Conservation (phyloP, 2,797 vertebrate species). For the Pogoniulus pusillus region DNA sequence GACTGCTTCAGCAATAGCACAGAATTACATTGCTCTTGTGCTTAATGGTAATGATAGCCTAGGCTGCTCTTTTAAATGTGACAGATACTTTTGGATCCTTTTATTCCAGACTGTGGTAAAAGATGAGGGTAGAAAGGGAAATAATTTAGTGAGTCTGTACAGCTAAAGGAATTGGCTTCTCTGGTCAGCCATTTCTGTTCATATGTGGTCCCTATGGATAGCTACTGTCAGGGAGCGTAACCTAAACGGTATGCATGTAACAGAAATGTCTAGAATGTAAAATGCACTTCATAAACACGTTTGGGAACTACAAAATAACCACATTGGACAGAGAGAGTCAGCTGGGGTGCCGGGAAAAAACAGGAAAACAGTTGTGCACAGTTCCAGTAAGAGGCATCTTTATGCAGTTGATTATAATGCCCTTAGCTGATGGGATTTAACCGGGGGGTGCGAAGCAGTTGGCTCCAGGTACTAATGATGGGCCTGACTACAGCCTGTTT, state of each 20-base stretch:
- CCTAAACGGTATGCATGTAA: not conserved
- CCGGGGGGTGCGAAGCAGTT: not conserved
- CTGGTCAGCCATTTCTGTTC: not conserved
- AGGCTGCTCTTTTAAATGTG: not conserved
- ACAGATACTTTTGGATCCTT: not conserved
- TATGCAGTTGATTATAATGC: not conserved
- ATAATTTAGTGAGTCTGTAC: not conserved
- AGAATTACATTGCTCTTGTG: not conserved
- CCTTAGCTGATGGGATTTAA: not conserved
- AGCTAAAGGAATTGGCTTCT: not conserved
- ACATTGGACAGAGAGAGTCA: not conserved
- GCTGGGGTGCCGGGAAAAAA: not conserved
- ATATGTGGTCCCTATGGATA: rapidly evolving
- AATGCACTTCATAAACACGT: not conserved
- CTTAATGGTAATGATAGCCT: not conserved
- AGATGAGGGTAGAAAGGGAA: not conserved
- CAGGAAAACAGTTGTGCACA: not conserved
- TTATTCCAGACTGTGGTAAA: not conserved
- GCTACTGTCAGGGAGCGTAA: not conserved
- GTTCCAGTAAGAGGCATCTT: not conserved
- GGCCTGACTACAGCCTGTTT: not conserved
- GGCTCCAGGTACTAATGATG: not conserved
- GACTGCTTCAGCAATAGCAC: not conserved
- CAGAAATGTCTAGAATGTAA: not conserved
- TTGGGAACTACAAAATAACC: not conserved